These are phyloP conservation scores for Habropoda laboriosa DNA, from an alignment of 1,140 invertebrate species.

Conservation along the genomic window DNA sequence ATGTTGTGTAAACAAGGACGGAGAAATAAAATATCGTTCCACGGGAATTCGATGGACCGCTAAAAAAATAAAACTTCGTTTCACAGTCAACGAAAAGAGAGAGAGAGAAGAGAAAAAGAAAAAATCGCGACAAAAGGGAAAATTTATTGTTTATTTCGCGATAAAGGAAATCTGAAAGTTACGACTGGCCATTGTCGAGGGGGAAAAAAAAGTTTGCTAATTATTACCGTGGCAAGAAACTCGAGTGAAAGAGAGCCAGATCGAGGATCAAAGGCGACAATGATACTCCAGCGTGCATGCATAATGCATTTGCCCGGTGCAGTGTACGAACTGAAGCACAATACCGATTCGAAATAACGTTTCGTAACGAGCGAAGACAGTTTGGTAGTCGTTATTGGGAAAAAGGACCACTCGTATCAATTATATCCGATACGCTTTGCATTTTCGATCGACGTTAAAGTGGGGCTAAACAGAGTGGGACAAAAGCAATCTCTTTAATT, in stretches of 20 bases:
- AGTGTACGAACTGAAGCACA: background rate
- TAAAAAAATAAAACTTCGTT: background rate
- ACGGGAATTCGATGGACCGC: background rate
- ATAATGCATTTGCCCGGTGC: background rate
- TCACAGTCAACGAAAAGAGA: background rate
- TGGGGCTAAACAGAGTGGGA: background rate
- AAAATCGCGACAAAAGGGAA: background rate
- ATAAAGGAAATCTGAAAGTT: background rate
- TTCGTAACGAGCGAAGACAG: background rate
- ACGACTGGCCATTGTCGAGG: background rate
- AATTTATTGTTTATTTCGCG: no score
- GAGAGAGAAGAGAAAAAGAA: no score
- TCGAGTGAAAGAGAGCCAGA: background rate
- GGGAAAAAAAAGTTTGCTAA: background rate
- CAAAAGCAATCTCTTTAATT: background rate
- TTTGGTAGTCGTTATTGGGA: background rate
- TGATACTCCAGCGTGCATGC: background rate
- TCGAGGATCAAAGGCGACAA: slow-evolving; percentile 2
- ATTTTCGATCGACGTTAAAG: background rate
- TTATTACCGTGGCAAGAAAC: background rate
- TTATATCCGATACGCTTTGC: background rate
- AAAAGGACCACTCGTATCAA: background rate
- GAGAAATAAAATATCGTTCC: background rate
- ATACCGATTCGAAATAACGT: background rate
- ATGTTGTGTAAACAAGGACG: background rate